Percentiles rank a stretch among this genome's conserved stretches.
Evolutionary conservation across 2,113 vertebrate genomes (phyloP).

Genomic region (Murina feae): DNA sequence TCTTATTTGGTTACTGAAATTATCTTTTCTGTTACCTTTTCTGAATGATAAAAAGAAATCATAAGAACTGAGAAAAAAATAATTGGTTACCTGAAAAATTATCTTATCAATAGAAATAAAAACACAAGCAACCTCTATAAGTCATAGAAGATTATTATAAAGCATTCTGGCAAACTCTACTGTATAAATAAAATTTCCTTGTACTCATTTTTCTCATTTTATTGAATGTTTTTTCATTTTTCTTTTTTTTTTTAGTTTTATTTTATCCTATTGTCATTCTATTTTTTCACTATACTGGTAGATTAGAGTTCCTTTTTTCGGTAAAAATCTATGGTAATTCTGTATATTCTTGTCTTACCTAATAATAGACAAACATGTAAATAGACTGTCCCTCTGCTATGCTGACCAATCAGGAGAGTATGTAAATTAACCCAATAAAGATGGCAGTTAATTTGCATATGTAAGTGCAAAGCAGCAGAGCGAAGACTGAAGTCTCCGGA

Average conservation of each 20-base stretch:
- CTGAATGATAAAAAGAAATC: not conserved
- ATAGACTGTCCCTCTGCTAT: too few relatives aligned
- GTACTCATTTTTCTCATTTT: not conserved
- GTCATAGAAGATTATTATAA: not conserved
- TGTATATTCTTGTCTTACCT: too few relatives aligned
- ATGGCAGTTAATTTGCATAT: too few relatives aligned
- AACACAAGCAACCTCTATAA: not conserved
- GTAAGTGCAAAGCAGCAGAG: too few relatives aligned
- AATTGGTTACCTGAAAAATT: not conserved
- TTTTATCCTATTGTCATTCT: not conserved
- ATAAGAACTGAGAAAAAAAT: not conserved
- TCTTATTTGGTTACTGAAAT: not conserved
- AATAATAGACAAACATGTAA: too few relatives aligned
- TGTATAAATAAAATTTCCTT: not conserved
- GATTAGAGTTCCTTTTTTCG: not conserved
- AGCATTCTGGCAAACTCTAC: not conserved
- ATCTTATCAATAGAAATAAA: not conserved
- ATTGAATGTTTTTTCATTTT: not conserved
- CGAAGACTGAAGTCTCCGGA: too few relatives aligned
- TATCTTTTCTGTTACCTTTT: not conserved
- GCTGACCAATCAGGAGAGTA: too few relatives aligned
- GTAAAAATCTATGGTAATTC: not conserved
- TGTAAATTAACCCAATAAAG: too few relatives aligned
- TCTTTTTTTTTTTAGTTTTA: not conserved
- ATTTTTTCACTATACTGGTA: not conserved